phyloP scores from a whole-genome alignment of 1,140 invertebrate species.

The Euwallacea similis region DNA sequence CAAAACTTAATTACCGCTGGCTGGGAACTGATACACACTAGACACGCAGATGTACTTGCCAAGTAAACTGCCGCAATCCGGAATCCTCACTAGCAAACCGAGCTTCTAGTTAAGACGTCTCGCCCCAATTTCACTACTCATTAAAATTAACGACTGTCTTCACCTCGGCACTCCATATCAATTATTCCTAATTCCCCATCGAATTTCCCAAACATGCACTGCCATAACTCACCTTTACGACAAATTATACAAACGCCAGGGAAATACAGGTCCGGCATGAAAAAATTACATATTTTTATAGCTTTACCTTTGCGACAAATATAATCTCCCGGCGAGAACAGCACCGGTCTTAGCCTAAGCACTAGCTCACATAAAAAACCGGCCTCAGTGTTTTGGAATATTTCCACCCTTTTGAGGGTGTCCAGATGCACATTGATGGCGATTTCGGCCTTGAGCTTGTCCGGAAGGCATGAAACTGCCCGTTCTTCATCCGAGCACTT shows the following conservation, averaged over 20 bases:
- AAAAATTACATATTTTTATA: background rate
- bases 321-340: slow-evolving; percentile 98
- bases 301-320: slow-evolving; percentile 95
- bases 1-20: slow-evolving; percentile 1
- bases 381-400: slow-evolving; percentile 98
- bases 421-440: slow-evolving; percentile 99
- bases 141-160: slow-evolving; percentile 24
- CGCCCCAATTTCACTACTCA: slow-evolving; percentile 8
- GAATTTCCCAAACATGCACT: background rate
- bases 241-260: too few species aligned
- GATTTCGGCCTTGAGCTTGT: slow-evolving; percentile 98
- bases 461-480: slow-evolving; percentile 91
- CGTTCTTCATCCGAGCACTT: slow-evolving; percentile 98
- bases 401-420: slow-evolving; percentile 96
- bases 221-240: too few species aligned
- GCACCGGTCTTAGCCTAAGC: slow-evolving; percentile 86
- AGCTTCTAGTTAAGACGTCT: slow-evolving; percentile 1
- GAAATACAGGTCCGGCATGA: too few species aligned
- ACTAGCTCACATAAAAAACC: slow-evolving; percentile 98
- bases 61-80: slow-evolving; percentile 1
- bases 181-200: slow-evolving; percentile 6
- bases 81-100: background rate
- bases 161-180: slow-evolving; percentile 1
- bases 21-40: slow-evolving; percentile 1
- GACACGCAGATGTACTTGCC: background rate